These are phyloP conservation scores for Drosophila robusta DNA, from an alignment of 2,888 invertebrate species.

Conservation along the genomic window DNA sequence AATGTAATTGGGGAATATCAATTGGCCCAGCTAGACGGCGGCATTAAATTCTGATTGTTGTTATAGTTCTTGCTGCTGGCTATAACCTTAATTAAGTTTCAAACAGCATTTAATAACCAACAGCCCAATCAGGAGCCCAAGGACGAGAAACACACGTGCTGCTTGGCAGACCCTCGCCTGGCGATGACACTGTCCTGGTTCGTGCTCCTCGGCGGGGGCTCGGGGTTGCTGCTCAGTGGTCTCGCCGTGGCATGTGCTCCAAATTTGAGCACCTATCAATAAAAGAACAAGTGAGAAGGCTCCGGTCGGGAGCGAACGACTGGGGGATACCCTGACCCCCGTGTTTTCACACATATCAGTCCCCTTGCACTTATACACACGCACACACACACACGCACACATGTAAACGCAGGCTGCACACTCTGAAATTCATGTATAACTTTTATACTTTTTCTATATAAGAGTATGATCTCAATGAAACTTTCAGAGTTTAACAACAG, in stretches of 20 bases:
- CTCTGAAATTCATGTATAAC: too few species aligned
- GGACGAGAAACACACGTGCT: slow-evolving; percentile 63
- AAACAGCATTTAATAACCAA: slow-evolving; percentile 71
- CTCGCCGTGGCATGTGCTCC: slow-evolving; percentile 45
- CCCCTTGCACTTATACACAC: too few species aligned
- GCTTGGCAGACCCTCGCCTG: background rate
- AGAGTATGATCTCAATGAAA: too few species aligned
- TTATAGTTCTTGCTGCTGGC: slow-evolving; percentile 34
- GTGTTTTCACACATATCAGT: too few species aligned
- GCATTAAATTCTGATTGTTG: slow-evolving; percentile 25
- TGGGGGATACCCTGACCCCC: too few species aligned
- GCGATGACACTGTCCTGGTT: slow-evolving; percentile 21
- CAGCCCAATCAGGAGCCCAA: slow-evolving; percentile 48
- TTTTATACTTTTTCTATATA: too few species aligned
- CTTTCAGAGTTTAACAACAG: too few species aligned
- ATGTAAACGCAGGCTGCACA: too few species aligned
- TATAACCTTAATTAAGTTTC: slow-evolving; percentile 74
- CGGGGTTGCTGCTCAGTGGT: slow-evolving; percentile 30
- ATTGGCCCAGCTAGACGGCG: slow-evolving; percentile 44
- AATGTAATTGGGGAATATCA: slow-evolving; percentile 31
- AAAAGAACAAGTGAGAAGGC: background rate
- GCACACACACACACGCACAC: too few species aligned
- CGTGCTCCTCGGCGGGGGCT: background rate
- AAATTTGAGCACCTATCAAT: slow-evolving; percentile 41
- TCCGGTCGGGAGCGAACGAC: too few species aligned